Evolutionary conservation across 2,113 vertebrate genomes (phyloP).

Genomic region (Myrmecobius fasciatus): DNA sequence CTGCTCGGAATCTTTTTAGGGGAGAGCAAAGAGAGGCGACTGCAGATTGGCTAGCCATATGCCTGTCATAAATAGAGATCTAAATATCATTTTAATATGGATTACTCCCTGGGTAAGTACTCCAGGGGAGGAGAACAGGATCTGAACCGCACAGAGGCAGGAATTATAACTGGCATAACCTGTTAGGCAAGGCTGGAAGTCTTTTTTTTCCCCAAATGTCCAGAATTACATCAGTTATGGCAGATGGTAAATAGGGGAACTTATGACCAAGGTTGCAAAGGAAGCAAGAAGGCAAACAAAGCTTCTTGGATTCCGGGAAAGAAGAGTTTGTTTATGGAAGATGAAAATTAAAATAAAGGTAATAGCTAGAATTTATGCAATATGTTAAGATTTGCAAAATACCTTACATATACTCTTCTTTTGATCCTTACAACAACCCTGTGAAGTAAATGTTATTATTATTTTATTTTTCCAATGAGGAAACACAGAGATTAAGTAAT

Average conservation of each 20-base stretch:
- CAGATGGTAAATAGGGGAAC: not conserved
- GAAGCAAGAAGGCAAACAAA: not conserved
- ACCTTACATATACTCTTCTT: not conserved
- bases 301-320: not conserved
- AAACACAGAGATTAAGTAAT: not conserved
- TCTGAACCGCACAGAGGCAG: not conserved
- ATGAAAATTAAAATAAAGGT: not conserved
- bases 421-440: not conserved
- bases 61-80: not conserved
- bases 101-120: not conserved
- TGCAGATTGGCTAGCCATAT: not conserved
- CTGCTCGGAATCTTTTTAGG: not conserved
- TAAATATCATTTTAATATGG: slow-evolving; percentile 1
- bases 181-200: not conserved
- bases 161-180: not conserved
- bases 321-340: slow-evolving; percentile 20
- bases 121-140: slow-evolving; percentile 3
- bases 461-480: not conserved
- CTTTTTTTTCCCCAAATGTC: not conserved
- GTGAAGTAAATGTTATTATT: not conserved
- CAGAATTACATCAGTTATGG: not conserved
- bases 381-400: not conserved
- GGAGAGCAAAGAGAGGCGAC: not conserved
- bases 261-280: not conserved
- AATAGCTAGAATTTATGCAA: not conserved